Percentiles rank a stretch among this genome's conserved stretches.
Evolutionary conservation across 2,113 vertebrate genomes (phyloP).

Genomic region (Emydura subglobosa): DNA sequence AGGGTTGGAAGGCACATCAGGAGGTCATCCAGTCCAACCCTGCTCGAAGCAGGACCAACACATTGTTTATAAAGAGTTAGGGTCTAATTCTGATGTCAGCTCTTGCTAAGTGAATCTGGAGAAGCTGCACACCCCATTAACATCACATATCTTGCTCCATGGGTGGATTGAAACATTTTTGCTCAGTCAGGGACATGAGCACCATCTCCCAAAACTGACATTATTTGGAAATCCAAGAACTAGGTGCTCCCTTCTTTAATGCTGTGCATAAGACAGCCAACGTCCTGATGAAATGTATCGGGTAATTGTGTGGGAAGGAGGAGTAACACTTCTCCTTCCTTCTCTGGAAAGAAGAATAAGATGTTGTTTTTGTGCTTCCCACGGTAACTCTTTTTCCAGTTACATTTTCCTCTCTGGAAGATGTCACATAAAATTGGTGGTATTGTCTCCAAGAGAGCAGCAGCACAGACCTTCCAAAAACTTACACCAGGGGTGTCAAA

Average conservation of each 20-base stretch:
- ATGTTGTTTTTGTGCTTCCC: background rate
- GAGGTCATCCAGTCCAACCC: no score
- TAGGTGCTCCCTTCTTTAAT: background rate
- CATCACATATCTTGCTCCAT: background rate
- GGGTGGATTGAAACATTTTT: background rate
- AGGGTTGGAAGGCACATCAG: no score
- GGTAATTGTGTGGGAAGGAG: background rate
- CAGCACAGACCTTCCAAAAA: background rate
- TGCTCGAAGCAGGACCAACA: background rate
- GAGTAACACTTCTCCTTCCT: background rate
- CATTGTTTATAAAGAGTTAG: background rate
- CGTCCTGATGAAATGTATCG: background rate
- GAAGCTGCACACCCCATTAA: background rate
- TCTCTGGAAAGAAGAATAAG: background rate
- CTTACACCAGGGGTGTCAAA: no score
- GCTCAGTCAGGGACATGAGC: background rate
- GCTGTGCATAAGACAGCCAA: background rate
- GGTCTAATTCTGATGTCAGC: fast-evolving
- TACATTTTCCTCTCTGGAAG: background rate
- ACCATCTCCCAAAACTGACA: background rate
- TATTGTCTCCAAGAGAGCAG: slow-evolving; percentile 12
- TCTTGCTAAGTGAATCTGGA: background rate
- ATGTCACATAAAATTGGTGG: background rate
- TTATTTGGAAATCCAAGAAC: background rate
- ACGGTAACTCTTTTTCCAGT: background rate